These are phyloP conservation scores for Venturia canescens DNA, from an alignment of 1,140 invertebrate genomes.

Conservation along the genomic window DNA sequence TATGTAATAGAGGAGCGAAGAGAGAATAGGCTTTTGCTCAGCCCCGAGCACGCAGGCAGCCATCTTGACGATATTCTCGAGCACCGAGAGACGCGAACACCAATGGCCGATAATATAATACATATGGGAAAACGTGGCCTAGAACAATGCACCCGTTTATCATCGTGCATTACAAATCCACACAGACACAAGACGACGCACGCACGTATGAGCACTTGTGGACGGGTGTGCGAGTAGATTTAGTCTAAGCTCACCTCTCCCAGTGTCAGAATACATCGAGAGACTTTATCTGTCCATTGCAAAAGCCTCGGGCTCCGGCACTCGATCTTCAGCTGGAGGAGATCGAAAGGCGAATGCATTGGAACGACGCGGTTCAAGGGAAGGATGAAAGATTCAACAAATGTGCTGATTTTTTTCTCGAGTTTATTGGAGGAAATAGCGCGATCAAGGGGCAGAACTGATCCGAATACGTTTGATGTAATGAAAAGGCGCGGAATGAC, in stretches of 20 bases:
- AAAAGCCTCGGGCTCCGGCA: not conserved
- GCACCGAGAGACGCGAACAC: slow-evolving; percentile 33
- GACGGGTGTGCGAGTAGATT: not conserved
- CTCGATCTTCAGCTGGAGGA: not conserved
- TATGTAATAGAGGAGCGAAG: slow-evolving; percentile 60
- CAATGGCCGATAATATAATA: slow-evolving; percentile 46
- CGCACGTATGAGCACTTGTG: not conserved
- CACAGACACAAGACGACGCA: not conserved
- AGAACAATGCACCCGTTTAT: slow-evolving; percentile 65
- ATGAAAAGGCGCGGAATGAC: too few relatives aligned
- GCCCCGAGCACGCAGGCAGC: slow-evolving; percentile 57
- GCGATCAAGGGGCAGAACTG: too few relatives aligned
- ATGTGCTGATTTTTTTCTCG: too few relatives aligned
- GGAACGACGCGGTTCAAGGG: too few relatives aligned
- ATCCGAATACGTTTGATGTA: too few relatives aligned
- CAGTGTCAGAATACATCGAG: not conserved
- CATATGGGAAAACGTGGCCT: slow-evolving; percentile 44
- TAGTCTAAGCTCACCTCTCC: slow-evolving; percentile 13
- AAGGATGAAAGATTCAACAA: too few relatives aligned
- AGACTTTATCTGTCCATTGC: slow-evolving; percentile 33
- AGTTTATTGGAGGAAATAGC: too few relatives aligned
- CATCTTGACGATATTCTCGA: slow-evolving; percentile 58
- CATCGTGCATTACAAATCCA: slow-evolving; percentile 53
- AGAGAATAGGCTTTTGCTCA: slow-evolving; percentile 60
- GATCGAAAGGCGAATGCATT: not conserved